Base-by-base conservation (phyloP, 2,113 vertebrate species). In the Nothocercus nigrocapillus region DNA sequence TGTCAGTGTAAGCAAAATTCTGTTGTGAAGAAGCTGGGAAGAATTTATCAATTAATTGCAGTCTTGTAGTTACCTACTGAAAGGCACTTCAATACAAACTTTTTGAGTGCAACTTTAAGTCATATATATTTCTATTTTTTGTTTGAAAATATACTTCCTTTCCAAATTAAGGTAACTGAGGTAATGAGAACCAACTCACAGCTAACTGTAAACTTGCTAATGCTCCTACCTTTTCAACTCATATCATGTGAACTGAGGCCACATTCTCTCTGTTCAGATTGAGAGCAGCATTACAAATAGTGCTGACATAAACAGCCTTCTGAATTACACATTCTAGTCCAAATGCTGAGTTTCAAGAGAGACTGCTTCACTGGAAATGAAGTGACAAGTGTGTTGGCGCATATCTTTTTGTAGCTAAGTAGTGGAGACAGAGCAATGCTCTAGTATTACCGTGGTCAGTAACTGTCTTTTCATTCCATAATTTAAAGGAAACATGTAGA, bases 221-320 rank as follows among this genome's bases (percentile, higher is more conserved):
- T 16, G 42, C 32, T 93, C 2, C 0, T 84, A 76, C 72, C 27
- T 79, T 91, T 83, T 79, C 69, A n/a, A 53, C 32, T 64, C 7
- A 4, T 86, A 62, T 88, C 58, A 3, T 53, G 12, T 30, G 32
- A 75, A 21, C 0, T 0, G 9, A 28, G 64, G 32, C 42, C 45
- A 56, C 62, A 13, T 78, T 84, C 76, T 83, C 32, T 78, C 44
- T 28, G 32, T 62, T 82, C 81, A 61, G 22, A 76, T 89, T 69
- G 79, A 89, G 81, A 36, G 62, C 28, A 76, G 53, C 20, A 79
- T 79, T 15, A 7, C 81, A 94, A 94, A 75, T 78, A 90, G 66
- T 79, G 47, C 22, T 93, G 93, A 67, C 77, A 89, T 74, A 92
- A 96, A 85, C 30, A 38, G 62, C 70, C 66, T 68, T 62, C 81